Base-by-base conservation (phyloP, 2,113 vertebrate species). In the Megalops atlanticus region DNA sequence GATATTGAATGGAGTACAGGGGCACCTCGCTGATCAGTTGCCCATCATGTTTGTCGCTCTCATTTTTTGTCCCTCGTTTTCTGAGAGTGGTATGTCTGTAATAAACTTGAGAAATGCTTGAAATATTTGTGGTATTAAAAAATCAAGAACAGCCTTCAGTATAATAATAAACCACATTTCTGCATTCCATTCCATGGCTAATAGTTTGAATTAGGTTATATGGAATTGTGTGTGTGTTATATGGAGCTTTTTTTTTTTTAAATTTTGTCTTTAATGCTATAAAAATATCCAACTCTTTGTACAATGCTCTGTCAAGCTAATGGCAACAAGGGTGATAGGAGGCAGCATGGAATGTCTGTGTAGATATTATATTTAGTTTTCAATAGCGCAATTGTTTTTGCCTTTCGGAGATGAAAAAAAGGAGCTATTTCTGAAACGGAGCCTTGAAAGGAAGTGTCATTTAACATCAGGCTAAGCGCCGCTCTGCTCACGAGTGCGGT, bases 301-400 rank as follows among this genome's bases (percentile, higher is more conserved):
- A 54, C 39, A 52, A 39, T 74, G 45, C 21, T 43, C 45, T 71
- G 38, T 47, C 35, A 80, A 43, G 8, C 36, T n/a, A 4, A 15
- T 24, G 58, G 21, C 16, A 58, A 33, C 2, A 58, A 40, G 70
- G 69, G 35, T 3, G 15, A 15, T 33, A 27, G 43, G 14, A 33
- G 45, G 14, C n/a, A n/a, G 70, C 24, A 24, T n/a, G 1, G 24
- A 73, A 54, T 4, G 58, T 12, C 3, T 15, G 58, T n/a, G n/a
- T n/a, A 31, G n/a, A 64, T 31, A 77, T 58, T 58, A 73, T 33
- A 74, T 58, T 78, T 74, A 40, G 76, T 82, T 72, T 71, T 82
- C 76, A 82, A 73, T 82, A 39, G 45, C 52, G 35, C 68, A 47
- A 74, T 82, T 54, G 69, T 52, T 54, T 54, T 38, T 38, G 45